Evolutionary conservation across 1,140 invertebrate genomes (phyloP).

Genomic region (Condylostylus longicornis): DNA sequence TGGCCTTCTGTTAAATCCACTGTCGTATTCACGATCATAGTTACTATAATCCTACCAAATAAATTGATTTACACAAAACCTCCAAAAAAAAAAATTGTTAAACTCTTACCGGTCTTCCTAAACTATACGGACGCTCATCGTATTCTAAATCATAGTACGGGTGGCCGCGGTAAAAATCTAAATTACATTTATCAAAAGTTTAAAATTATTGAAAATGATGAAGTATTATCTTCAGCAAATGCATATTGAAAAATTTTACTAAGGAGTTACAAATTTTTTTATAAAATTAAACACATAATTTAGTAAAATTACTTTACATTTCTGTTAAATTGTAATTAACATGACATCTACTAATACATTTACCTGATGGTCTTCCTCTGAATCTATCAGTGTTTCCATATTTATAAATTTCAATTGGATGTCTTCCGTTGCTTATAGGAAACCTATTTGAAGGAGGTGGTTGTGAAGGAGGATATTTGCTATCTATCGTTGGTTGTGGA

Average conservation of each 20-base stretch:
- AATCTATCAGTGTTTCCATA: conserved; percentile 24
- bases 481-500: conserved; percentile 19
- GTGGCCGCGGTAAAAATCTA: conserved; percentile 10
- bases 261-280: not conserved
- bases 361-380: conserved; percentile 3
- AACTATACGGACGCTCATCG: conserved; percentile 25
- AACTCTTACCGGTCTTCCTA: no score
- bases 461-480: conserved; percentile 22
- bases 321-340: not conserved
- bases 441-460: conserved; percentile 31
- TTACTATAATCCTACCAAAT: conserved; percentile 9
- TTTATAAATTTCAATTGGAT: conserved; percentile 30
- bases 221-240: no score
- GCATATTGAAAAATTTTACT: no score
- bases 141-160: conserved; percentile 29
- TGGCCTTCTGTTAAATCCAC: conserved; percentile 27
- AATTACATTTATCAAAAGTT: no score
- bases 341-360: not conserved
- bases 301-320: not conserved
- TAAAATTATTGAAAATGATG: no score
- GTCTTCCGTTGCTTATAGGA: conserved; percentile 29
- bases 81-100: no score
- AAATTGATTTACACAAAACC: no score
- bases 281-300: not conserved
- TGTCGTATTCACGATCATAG: conserved; percentile 27